Conservation (phyloP, 2,113 vertebrate species). For the Scortum barcoo region DNA sequence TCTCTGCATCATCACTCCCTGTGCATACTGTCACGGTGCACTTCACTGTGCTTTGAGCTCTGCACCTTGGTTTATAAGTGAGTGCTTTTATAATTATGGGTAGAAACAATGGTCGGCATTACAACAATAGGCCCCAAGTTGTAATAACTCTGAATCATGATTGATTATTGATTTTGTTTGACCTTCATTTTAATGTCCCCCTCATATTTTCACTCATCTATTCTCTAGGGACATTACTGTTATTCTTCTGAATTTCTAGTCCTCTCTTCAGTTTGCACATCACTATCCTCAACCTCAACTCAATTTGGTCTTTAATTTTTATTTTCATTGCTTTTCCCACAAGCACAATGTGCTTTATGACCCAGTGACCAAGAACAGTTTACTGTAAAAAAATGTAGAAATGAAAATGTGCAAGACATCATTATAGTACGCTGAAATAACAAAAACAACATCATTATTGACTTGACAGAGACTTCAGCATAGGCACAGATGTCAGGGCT, state of each 20-base stretch:
- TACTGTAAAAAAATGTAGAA: background rate
- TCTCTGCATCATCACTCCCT: no score
- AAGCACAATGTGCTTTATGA: conserved; percentile 5
- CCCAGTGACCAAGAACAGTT: background rate
- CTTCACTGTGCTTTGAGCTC: no score
- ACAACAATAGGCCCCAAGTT: background rate
- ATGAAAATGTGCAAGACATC: background rate
- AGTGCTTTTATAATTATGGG: background rate
- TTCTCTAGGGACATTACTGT: background rate
- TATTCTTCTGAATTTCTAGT: background rate
- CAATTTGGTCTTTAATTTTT: background rate
- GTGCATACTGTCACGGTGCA: no score
- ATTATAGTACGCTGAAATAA: background rate
- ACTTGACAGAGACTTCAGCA: background rate
- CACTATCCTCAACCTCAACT: background rate
- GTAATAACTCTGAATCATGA: background rate
- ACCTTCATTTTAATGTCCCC: background rate
- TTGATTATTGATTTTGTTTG: background rate
- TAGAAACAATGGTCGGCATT: background rate
- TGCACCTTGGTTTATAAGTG: no score
- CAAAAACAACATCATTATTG: conserved; percentile 1
- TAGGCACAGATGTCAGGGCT: conserved; percentile 29
- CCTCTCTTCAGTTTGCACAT: background rate
- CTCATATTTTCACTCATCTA: background rate
- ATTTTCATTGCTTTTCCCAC: background rate